Base-by-base conservation (phyloP, 2,888 invertebrate genomes). In the Smittia aterrima region DNA sequence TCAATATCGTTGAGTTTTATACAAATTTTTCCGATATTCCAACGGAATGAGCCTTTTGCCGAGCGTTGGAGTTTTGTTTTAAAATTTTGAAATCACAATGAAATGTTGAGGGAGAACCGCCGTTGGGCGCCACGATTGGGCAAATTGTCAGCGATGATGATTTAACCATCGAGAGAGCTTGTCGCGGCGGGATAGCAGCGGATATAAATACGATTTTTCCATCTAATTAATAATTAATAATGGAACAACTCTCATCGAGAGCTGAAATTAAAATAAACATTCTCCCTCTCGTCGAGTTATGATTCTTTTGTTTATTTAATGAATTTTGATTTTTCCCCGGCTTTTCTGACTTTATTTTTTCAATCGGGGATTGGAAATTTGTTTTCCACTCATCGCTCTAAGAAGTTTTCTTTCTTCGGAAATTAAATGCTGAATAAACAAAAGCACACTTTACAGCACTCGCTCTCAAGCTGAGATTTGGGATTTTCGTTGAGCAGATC, bases 191-290 rank as follows among this genome's bases (percentile, higher is more conserved):
- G 68, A 68, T 68, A 68, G 41, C 66, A 7, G 3, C 18, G 53
- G 18, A 40, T 38, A 4, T 7, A 9, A 38, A 38, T 38, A 7
- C 9, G 9, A 38, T 13, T 47, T 47, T 68, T 68, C 18, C 47
- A 22, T 25, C 25, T 47, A 68, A 68, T 68, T 68, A 68, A n/a
- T n/a, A n/a, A 68, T 47, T 68, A 68, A 68, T 68, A 68, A 68
- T 41, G 41, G 40, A 68, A 47, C 47, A 47, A 20, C 38, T 18
- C 25, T 66, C 68, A n/a, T 41, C 47, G n/a, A 1, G 66, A 16
- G 32, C 32, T 32, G 22, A 47, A 47, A 25, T 7, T 38, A 38
- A 68, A 68, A 68, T 68, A 68, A 68, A 68, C 68, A 68, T 47
- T 24, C 38, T 11, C 2, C n/a, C 53, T 53, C 24, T 58, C 22